Base-by-base conservation (phyloP, 37 sponge, comb jelly and placozoan species). In the Spongilla lacustris region DNA sequence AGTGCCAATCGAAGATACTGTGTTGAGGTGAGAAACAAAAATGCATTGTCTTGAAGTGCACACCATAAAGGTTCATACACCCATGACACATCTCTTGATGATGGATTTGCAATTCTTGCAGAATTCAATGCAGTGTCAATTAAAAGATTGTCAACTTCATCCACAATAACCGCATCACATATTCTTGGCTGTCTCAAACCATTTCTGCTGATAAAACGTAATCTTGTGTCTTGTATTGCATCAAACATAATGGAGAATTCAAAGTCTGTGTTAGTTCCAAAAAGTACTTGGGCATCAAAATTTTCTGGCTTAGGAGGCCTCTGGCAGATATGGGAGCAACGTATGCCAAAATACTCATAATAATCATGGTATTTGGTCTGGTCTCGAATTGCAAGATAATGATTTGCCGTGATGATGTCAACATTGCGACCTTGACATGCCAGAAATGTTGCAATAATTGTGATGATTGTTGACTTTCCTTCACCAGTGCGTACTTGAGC, bases 261-360 rank as follows among this genome's bases (percentile, higher is more conserved):
- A 77, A 77, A 77, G 28, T 77, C 79, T 13, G 28, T 77, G 25
- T 77, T 77, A 14, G 79, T 77, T 27, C 79, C 79, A 34, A 34
- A 77, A 21, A 77, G 26, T 28, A 73, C 34, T 36, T 73, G 34
- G 32, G 50, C 46, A 32, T 72, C 73, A 32, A 32, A 33, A 29
- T 33, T 17, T 29, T 72, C 73, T 29, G 73, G 73, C 14, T 72
- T 32, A 21, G 12, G 21, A 21, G 31, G 73, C 30, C 28, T 33
- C 31, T 30, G 10, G 37, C 32, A 28, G 49, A 34, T 35, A 26
- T 77, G 46, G 3, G 27, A 29, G 13, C 28, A 30, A 34, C 37
- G 6, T 13, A 77, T 28, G 58, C 58, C 79, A 34, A 50, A 35
- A 30, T 34, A 34, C 8, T 77, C 8, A 26, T 77, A 77, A 29